A percentile compares a stretch with the other conserved stretches of the same genome.
Conservation (phyloP, 2,888 invertebrate genomes). For the Catocala nupta region DNA sequence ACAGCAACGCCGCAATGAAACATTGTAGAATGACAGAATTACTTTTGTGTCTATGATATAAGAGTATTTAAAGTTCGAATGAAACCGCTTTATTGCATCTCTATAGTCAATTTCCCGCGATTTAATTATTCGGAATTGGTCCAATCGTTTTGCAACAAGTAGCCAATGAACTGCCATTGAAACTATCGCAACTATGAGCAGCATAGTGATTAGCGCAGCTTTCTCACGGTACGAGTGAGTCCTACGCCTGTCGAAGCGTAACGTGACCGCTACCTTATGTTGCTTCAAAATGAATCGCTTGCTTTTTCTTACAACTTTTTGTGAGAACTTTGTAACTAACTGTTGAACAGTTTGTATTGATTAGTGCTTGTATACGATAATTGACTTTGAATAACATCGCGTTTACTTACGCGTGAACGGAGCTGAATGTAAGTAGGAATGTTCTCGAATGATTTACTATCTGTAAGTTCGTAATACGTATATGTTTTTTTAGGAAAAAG, state of each 20-base stretch:
- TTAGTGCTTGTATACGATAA: slow-evolving; percentile 1
- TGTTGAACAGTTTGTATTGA: slow-evolving; percentile 2
- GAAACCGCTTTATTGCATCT: no score
- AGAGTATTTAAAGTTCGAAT: no score
- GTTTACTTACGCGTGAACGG: slow-evolving; percentile 7
- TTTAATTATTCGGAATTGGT: no score
- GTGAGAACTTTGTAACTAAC: slow-evolving; percentile 1
- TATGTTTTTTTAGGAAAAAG: no score
- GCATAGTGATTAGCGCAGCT: slow-evolving; percentile 6
- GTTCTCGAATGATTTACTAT: no score
- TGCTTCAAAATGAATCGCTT: slow-evolving; percentile 11
- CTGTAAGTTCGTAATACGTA: no score
- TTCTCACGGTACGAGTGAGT: slow-evolving; percentile 47
- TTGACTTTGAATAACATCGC: neutral
- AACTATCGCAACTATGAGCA: slow-evolving; percentile 6
- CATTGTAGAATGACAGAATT: no score
- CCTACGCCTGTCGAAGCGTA: slow-evolving; percentile 38
- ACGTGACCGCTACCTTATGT: slow-evolving; percentile 46
- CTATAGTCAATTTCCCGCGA: no score
- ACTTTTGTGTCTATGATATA: no score
- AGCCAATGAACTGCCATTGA: slow-evolving; percentile 3
- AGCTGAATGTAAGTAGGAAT: neutral
- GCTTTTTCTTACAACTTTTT: neutral
- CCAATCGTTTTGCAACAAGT: neutral
- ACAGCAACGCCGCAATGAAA: no score